Conservation (phyloP, 2,888 invertebrate species). For the Epirrhoe tristata region DNA sequence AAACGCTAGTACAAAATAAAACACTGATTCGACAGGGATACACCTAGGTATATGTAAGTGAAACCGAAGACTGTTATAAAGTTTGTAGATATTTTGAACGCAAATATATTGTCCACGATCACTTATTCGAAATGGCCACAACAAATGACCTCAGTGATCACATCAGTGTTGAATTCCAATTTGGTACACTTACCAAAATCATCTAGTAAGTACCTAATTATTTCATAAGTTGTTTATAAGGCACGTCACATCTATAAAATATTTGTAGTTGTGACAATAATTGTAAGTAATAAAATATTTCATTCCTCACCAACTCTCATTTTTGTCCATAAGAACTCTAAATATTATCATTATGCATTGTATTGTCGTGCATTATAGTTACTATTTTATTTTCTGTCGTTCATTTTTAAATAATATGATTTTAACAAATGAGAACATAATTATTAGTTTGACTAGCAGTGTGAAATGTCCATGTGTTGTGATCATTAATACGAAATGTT, state of each 20-base stretch:
- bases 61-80: constrained; percentile 83
- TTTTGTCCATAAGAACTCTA: constrained; percentile 30
- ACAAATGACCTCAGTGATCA: constrained; percentile 65
- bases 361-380: constrained; percentile 33
- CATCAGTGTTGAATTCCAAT: constrained; percentile 75
- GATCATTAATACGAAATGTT: constrained; percentile 34
- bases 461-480: constrained; percentile 39
- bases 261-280: constrained; percentile 48
- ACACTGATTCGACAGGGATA: constrained; percentile 81
- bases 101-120: constrained; percentile 61
- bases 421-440: constrained; percentile 37
- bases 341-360: constrained; percentile 16
- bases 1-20: constrained; percentile 79
- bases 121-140: constrained; percentile 56
- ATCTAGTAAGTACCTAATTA: constrained; percentile 80
- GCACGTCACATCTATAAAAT: constrained; percentile 52
- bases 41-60: constrained; percentile 77
- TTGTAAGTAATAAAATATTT: constrained; percentile 65
- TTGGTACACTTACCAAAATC: constrained; percentile 77
- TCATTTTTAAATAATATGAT: constrained; percentile 24
- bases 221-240: constrained; percentile 63
- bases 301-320: constrained; percentile 51
- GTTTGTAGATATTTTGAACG: constrained; percentile 78
- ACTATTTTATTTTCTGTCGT: constrained; percentile 25
- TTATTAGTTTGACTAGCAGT: constrained; percentile 39